Evolutionary conservation across 2,113 vertebrate species (phyloP).

Genomic region (Drymodes brunneopygia): DNA sequence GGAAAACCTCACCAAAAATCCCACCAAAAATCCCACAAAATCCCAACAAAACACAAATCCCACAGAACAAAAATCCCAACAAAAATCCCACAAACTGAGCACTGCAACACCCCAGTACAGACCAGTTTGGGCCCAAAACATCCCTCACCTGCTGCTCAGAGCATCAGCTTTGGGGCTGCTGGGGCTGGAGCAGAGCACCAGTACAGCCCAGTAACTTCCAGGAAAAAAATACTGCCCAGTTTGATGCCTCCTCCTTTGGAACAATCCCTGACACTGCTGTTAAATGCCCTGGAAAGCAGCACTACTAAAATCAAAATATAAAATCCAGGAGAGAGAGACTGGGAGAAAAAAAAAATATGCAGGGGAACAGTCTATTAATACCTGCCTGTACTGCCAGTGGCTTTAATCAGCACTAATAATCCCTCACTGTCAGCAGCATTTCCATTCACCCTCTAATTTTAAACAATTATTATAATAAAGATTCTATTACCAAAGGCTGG

Average conservation of each 20-base stretch:
- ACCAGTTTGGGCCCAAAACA: background rate
- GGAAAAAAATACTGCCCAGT: background rate
- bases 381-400: background rate
- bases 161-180: background rate
- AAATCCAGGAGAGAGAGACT: background rate
- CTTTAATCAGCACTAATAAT: constrained; percentile 39
- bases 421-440: constrained; percentile 21
- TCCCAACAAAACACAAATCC: no score
- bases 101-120: background rate
- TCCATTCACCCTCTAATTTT: constrained; percentile 9
- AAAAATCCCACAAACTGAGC: background rate
- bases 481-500: background rate
- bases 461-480: constrained; percentile 50
- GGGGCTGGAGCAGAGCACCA: background rate
- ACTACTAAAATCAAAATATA: background rate
- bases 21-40: no score
- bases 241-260: background rate
- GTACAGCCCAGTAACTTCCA: background rate
- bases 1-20: background rate
- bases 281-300: background rate
- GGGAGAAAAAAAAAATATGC: background rate
- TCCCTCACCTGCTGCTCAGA: background rate
- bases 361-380: background rate
- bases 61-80: background rate
- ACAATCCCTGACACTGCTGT: background rate